Evolutionary conservation across 1,140 invertebrate genomes (phyloP).

Genomic region (Heliconius hewitsoni): DNA sequence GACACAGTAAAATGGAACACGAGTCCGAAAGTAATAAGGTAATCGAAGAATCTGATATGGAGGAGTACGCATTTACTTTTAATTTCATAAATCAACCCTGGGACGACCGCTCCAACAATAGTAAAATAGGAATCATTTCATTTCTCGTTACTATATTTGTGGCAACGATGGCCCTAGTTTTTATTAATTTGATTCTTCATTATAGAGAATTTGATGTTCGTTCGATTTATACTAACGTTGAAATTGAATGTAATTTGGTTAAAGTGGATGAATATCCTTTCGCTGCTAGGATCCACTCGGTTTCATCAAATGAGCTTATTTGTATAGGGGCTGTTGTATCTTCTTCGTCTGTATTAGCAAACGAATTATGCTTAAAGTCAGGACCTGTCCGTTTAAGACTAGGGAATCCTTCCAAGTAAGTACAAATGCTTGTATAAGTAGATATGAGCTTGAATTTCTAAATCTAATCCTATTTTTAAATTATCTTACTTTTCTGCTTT

Average conservation of each 20-base stretch:
- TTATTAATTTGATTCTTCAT: conserved; percentile 61
- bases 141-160: conserved; percentile 57
- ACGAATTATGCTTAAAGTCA: conserved; percentile 58
- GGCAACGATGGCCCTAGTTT: conserved; percentile 53
- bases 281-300: conserved; percentile 64
- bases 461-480: not conserved
- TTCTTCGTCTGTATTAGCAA: conserved; percentile 52
- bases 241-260: conserved; percentile 59
- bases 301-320: conserved; percentile 55
- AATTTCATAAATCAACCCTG: conserved; percentile 68
- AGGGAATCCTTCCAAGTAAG: conserved; percentile 63
- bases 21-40: conserved; percentile 54
- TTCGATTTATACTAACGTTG: conserved; percentile 29
- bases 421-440: not conserved
- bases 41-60: conserved; percentile 39
- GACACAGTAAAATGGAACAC: conserved; percentile 49
- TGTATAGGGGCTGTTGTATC: conserved; percentile 66
- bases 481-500: conserved; percentile 42
- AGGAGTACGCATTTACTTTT: conserved; percentile 52
- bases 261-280: conserved; percentile 58
- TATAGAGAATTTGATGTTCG: conserved; percentile 47
- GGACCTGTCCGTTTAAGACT: conserved; percentile 56
- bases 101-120: conserved; percentile 62
- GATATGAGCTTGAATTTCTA: too few species aligned
- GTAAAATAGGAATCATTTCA: conserved; percentile 58